Base-by-base conservation (phyloP, 2,113 vertebrate species). In the Sturnus vulgaris region DNA sequence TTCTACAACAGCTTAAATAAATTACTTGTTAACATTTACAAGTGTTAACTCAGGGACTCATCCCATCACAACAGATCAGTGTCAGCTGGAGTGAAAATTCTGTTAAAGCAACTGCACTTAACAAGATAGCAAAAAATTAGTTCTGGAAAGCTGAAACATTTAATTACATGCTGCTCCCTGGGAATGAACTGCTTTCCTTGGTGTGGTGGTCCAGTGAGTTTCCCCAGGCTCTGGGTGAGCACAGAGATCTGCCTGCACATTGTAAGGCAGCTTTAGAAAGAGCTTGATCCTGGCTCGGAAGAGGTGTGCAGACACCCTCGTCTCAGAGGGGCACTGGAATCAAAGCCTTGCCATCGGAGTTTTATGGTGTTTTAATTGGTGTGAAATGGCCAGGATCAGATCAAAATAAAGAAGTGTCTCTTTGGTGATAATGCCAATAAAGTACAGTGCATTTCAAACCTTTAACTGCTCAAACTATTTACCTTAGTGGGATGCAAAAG, bases 11-110 rank as follows among this genome's bases (percentile, higher is more conserved):
- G 68, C 52, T 93, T 90, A 91, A 94, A 95, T 88, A 94, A 97
- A 97, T 96, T 87, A 82, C 93, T 95, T 96, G 95, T 96, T 98
- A 97, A 97, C 94, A 82, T 97, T 96, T 97, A 96, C 94, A 66
- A 15, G 92, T 88, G 95, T 97, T 96, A 97, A 88, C 59, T 91
- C 86, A 81, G 63, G 91, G 79, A 93, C 91, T 97, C 94, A 96
- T 96, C 93, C 94, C 90, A 93, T 94, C 95, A 85, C 91, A 95
- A 90, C 12, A 33, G 87, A 97, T 87, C 94, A 95, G 46, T 86
- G 85, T 96, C 97, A 97, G 91, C 89, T 85, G 93, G 92, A 95
- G 68, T 91, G 82, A 91, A 86, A 97, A 97, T 95, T 91, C 94
- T 96, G 52, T 84, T 97, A 86, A 93, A 95, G 88, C 69, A 11